phyloP scores from a whole-genome alignment of 2,113 vertebrate genomes.

The Progne subis region DNA sequence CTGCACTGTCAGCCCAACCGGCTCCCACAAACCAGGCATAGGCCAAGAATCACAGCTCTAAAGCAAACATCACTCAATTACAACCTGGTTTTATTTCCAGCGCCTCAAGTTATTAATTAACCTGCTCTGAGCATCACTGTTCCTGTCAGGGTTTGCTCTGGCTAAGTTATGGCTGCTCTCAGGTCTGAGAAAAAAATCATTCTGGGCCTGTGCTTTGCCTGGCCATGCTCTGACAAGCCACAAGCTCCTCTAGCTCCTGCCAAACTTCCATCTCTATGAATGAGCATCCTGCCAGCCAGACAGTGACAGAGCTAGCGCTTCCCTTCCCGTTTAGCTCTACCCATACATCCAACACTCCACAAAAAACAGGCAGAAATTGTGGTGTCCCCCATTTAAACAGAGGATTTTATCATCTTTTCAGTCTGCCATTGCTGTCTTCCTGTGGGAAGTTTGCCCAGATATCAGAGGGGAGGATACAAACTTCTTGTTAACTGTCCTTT shows the following conservation, averaged over 20 bases:
- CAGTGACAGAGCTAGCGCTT: accelerated
- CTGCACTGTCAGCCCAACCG: not conserved
- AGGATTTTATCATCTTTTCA: not conserved
- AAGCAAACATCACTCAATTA: slow-evolving; percentile 13
- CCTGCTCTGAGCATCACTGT: not conserved
- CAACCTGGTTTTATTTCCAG: not conserved
- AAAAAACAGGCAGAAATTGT: not conserved
- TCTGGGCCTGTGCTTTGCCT: not conserved
- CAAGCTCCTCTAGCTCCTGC: not conserved
- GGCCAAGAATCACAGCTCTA: not conserved
- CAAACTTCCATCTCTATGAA: not conserved
- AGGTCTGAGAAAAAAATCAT: not conserved
- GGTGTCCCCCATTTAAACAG: not conserved
- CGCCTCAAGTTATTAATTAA: not conserved
- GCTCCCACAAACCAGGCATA: not conserved
- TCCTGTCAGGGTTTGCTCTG: not conserved
- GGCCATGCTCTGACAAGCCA: not conserved
- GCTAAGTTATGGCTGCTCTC: not conserved
- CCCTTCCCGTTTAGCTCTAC: not conserved
- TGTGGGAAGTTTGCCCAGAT: not conserved
- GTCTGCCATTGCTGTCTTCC: not conserved
- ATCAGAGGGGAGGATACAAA: not conserved
- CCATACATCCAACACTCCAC: not conserved
- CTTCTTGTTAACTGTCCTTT: not conserved
- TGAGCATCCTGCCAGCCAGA: not conserved